phyloP scores from a whole-genome alignment of 1,140 invertebrate genomes.

The Heliconius himera region DNA sequence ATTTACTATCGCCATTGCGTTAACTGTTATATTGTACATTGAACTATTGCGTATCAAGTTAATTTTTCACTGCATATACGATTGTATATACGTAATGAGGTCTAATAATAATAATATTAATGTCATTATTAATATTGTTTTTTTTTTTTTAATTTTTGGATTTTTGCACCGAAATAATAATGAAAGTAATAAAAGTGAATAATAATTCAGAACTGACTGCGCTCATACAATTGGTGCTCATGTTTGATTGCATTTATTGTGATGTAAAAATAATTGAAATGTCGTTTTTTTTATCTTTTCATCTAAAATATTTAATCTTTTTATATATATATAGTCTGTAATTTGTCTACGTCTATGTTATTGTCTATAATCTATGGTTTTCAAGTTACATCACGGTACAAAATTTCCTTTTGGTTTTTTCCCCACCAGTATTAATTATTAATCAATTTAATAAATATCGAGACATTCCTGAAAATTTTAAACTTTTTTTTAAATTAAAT shows the following conservation, averaged over 20 bases:
- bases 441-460: constrained; percentile 37
- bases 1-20: constrained; percentile 41
- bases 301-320: neutral
- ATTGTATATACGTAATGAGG: constrained; percentile 41
- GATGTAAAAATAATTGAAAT: constrained; percentile 17
- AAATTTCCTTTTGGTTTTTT: neutral
- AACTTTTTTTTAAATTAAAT: constrained; percentile 52
- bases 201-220: constrained; percentile 27
- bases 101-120: no score
- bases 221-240: constrained; percentile 35
- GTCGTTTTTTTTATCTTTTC: constrained; percentile 2
- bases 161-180: constrained; percentile 21
- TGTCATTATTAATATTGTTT: neutral
- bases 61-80: constrained; percentile 31
- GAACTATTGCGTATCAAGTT: neutral
- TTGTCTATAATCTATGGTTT: neutral
- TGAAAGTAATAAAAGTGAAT: constrained; percentile 6
- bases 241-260: constrained; percentile 36
- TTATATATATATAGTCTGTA: constrained; percentile 1
- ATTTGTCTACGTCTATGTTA: neutral
- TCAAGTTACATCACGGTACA: neutral
- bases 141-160: neutral
- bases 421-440: neutral
- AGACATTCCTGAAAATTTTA: constrained; percentile 75
- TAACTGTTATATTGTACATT: constrained; percentile 4